These are phyloP conservation scores for Yponomeuta sedellus DNA, from an alignment of 2,888 invertebrate genomes.

Conservation along the genomic window DNA sequence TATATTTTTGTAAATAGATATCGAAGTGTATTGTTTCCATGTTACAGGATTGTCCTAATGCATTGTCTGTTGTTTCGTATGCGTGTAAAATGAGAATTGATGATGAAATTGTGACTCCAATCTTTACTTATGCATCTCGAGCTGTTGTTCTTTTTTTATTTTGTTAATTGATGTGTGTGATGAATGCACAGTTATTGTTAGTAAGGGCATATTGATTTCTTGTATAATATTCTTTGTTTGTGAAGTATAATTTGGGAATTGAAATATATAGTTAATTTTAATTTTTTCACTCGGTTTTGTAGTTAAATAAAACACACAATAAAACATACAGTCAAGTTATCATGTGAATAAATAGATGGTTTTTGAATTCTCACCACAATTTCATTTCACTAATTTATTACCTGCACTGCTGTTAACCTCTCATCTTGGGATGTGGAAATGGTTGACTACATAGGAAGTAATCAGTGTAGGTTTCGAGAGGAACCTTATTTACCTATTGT, in stretches of 20 bases:
- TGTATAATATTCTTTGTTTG: constrained; percentile 36
- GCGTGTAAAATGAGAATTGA: neutral
- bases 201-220: constrained; percentile 29
- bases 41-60: constrained; percentile 16
- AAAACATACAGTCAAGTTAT: no score
- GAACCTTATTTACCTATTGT: no score
- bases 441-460: no score
- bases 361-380: no score
- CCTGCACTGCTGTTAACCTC: no score
- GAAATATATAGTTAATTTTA: neutral
- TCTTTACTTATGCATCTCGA: constrained; percentile 58
- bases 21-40: constrained; percentile 32
- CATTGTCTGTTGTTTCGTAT: constrained; percentile 18
- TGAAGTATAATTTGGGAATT: constrained; percentile 32
- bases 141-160: constrained; percentile 45
- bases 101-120: constrained; percentile 22
- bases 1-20: constrained; percentile 58
- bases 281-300: no score
- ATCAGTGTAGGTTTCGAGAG: no score
- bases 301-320: no score
- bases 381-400: no score
- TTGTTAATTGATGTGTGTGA: constrained; percentile 38
- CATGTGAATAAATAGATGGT: no score
- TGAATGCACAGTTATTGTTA: constrained; percentile 56
- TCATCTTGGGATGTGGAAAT: no score